Evolutionary conservation across 2,113 vertebrate species (phyloP), one percentile per base, ranked within the genome.

Genomic region (Vulpes vulpes): DNA sequence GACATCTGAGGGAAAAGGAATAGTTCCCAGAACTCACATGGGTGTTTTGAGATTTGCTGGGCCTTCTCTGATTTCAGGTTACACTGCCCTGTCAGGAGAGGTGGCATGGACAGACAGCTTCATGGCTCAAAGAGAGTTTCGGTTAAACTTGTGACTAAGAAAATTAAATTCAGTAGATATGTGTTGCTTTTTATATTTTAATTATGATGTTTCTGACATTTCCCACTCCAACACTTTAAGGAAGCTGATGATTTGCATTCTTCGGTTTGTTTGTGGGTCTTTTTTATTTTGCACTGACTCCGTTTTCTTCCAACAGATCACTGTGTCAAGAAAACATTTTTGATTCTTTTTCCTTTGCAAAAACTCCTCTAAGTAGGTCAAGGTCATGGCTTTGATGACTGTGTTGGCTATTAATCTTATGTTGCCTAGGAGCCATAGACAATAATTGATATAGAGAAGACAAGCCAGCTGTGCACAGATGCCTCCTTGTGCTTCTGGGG

Each of bases 121-220:
- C 1, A 2, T 43, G 32, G 20, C 22, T 71, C 43, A 83, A 25
- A 27, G 14, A 57, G 30, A 92, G 87, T 91, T 94, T 64, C 1
- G 3, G 1, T 60, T 71, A 91, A 93, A 79, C 23, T 95, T 23
- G 17, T 79, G 73, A 86, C 0, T 85, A 51, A 73, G 20, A 67
- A 76, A 94, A 64, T 22, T 51, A 80, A 91, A 30, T 35, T 88
- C 62, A 78, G 11, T 73, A 82, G 17, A 38, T 62, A 89, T 20
- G 4, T 91, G 14, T 64, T 91, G 15, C 49, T 62, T 90, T 96
- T 81, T 76, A 11, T 95, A 27, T 81, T 94, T 96, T 57, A 82
- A 55, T 15, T 2, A n/a, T 86, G 51, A 19, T 74, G 60, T 94
- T 89, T 83, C 49, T 94, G 67, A 51, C 11, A 64, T 22, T 76